Percentiles rank a stretch among this genome's conserved stretches.
phyloP scores from a whole-genome alignment of 64 coral and sea anemone species.

The Orbicella faveolata region DNA sequence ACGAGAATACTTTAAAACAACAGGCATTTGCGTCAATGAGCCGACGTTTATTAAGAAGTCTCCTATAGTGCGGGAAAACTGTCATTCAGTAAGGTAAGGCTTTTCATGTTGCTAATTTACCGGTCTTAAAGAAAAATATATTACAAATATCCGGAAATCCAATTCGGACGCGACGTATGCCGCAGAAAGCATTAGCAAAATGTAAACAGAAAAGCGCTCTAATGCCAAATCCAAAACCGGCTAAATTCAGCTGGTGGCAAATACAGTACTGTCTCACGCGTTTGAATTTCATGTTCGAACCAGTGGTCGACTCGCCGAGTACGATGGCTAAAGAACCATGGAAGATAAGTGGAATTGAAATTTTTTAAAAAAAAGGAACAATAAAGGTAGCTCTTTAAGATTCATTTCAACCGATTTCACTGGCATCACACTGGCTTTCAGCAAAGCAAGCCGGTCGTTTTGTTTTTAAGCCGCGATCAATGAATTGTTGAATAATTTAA shows the following conservation, averaged over 20 bases:
- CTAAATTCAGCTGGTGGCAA: background rate
- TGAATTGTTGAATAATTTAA: slow-evolving; percentile 19
- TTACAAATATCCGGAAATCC: background rate
- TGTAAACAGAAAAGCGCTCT: background rate
- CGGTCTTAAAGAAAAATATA: background rate
- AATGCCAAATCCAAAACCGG: background rate
- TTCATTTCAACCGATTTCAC: background rate
- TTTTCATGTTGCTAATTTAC: background rate
- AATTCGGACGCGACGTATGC: background rate
- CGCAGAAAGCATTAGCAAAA: background rate
- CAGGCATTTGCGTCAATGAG: background rate
- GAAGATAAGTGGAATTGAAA: background rate
- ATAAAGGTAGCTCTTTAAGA: background rate
- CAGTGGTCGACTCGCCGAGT: background rate
- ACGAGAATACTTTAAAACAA: background rate
- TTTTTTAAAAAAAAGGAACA: background rate
- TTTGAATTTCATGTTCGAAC: background rate
- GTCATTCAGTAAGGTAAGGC: background rate
- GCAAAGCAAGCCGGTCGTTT: background rate
- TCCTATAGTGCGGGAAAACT: background rate
- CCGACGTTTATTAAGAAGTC: background rate
- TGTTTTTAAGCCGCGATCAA: background rate
- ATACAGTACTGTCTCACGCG: background rate
- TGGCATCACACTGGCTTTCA: background rate
- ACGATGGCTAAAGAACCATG: background rate